Evolutionary conservation across 2,888 invertebrate species (phyloP), one percentile per base, ranked within the genome.

Genomic region (Hipparchia semele): DNA sequence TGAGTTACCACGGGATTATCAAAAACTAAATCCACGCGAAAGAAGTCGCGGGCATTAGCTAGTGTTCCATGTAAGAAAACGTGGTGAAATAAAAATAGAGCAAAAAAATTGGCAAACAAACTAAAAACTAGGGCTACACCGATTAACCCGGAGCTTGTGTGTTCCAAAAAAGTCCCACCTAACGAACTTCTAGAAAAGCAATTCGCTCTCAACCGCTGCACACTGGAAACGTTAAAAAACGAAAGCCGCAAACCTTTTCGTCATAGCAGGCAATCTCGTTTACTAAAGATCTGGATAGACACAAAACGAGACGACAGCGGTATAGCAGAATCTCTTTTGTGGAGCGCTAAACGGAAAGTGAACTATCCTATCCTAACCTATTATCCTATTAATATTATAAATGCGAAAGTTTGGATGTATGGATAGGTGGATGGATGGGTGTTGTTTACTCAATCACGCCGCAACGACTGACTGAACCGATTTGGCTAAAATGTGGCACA

Each of bases 201-300:
- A 75, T 73, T 73, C 73, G 61, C 65, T 75, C 71, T 75, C 73
- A 65, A 68, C 54, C 73, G 67, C 69, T 66, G 70, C 56, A 71
- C 45, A 75, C 71, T 73, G 73, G 69, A 77, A 74, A 76, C 64
- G 75, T 70, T 76, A 68, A 79, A 61, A 78, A 79, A 75, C 68
- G 77, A 73, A 77, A 78, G 76, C 78, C 76, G 71, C 77, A 79
- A 80, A 76, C 78, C 72, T 78, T 80, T 80, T 78, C 73, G 77
- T 77, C 73, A 73, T 78, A 78, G 76, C 76, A 72, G 76, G 76
- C 78, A 83, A 85, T 86, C 83, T 80, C 79, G 76, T 78, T 76
- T 76, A 81, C 79, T 60, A 10, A 60, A 39, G 23, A 23, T 58
- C 58, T 58, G 23, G 58, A 8, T 13, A 23, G 23, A 58, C 8